phyloP scores from a whole-genome alignment of 2,797 vertebrate genomes.

The Chrysolophus pictus region DNA sequence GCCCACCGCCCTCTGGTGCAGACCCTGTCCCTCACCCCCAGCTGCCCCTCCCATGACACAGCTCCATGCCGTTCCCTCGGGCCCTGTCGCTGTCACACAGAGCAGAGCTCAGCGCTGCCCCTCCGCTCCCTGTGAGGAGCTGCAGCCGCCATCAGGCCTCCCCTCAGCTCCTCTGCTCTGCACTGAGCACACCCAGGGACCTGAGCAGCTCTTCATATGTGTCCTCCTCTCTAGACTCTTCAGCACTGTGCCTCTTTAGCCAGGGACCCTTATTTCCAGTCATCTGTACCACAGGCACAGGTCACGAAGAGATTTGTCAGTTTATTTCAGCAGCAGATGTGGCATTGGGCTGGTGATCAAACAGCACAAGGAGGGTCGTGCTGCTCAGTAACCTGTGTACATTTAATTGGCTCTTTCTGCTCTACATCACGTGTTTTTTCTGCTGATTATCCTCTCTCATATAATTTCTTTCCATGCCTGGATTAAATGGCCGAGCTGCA shows the following conservation, averaged over 20 bases:
- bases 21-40: no score
- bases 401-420: not conserved
- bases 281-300: not conserved
- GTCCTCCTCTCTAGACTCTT: no score
- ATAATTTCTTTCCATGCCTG: not conserved
- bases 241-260: not conserved
- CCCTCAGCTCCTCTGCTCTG: no score
- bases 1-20: no score
- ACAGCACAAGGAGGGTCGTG: not conserved
- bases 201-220: no score
- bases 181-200: no score
- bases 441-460: not conserved
- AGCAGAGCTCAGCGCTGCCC: no score
- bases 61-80: no score
- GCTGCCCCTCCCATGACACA: no score
- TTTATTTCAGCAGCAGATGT: not conserved
- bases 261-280: not conserved
- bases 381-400: not conserved
- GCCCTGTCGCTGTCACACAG: no score
- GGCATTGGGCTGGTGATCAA: not conserved
- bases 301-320: not conserved
- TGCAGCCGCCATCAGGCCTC: no score
- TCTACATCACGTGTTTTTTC: rapidly evolving
- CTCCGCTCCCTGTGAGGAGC: no score
- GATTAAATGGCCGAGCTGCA: not conserved